phyloP scores from a whole-genome alignment of 2,888 invertebrate genomes.

The Drosophila pegasa region DNA sequence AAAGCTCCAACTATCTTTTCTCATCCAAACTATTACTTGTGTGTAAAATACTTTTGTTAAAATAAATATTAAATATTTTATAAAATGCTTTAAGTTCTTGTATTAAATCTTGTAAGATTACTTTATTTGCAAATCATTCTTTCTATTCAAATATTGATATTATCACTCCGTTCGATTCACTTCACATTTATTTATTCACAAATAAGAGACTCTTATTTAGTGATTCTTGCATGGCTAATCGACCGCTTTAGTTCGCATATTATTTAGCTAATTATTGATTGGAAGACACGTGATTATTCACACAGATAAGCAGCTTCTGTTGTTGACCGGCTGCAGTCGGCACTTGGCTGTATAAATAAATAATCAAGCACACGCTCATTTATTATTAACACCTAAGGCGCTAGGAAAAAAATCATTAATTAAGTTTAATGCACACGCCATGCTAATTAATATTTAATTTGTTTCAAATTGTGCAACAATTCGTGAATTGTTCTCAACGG shows the following conservation, averaged over 20 bases:
- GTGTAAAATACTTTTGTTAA: no score
- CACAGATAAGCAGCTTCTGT: conserved; percentile 33
- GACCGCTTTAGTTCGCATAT: conserved; percentile 29
- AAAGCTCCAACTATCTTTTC: no score
- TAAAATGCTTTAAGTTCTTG: no score
- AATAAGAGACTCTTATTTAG: background rate
- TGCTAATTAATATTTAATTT: conserved; percentile 73
- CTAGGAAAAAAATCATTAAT: conserved; percentile 62
- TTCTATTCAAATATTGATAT: no score
- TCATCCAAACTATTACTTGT: no score
- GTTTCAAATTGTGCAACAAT: conserved; percentile 48
- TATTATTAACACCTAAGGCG: conserved; percentile 73
- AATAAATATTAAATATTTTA: no score
- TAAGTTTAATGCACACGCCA: conserved; percentile 65
- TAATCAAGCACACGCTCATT: conserved; percentile 41
- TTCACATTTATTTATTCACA: background rate
- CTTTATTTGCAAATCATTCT: no score
- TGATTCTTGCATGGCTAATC: background rate
- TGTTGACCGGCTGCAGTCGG: conserved; percentile 20
- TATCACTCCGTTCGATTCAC: no score
- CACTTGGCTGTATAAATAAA: conserved; percentile 13
- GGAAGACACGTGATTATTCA: conserved; percentile 44
- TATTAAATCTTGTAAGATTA: background rate
- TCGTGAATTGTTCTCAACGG: conserved; percentile 56
- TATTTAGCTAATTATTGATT: conserved; percentile 52